A percentile compares a stretch with the other conserved stretches of the same genome.
Evolutionary conservation across 2,113 vertebrate genomes (phyloP).

Genomic region (Penelope pileata): DNA sequence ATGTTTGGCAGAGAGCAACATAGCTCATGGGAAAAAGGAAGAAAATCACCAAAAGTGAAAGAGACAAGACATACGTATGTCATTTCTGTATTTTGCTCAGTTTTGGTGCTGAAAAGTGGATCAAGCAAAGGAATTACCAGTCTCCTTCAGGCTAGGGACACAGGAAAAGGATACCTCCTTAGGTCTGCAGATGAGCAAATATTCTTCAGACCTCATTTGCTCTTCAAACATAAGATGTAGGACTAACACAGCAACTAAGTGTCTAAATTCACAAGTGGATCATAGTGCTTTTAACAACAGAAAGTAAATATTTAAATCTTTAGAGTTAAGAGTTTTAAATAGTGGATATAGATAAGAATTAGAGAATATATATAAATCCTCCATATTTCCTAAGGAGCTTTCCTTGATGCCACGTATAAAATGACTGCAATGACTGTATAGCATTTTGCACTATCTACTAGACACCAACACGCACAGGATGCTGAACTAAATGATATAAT

Average conservation of each 20-base stretch:
- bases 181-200: not conserved
- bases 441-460: not conserved
- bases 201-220: not conserved
- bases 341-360: not conserved
- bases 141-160: not conserved
- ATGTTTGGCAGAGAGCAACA: not conserved
- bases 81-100: not conserved
- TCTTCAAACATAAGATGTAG: not conserved
- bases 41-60: constrained; percentile 1
- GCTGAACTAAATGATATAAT: not conserved
- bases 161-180: not conserved
- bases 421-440: not conserved
- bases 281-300: not conserved
- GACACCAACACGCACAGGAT: not conserved
- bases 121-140: not conserved
- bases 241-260: not conserved
- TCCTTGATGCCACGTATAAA: not conserved
- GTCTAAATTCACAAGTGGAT: not conserved
- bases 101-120: not conserved
- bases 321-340: not conserved
- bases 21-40: not conserved
- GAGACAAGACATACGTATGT: constrained; percentile 10
- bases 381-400: constrained; percentile 29
- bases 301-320: constrained; percentile 19
- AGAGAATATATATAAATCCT: not conserved